Conservation (phyloP, 2,113 vertebrate species). For the Thinocorus orbignyianus region DNA sequence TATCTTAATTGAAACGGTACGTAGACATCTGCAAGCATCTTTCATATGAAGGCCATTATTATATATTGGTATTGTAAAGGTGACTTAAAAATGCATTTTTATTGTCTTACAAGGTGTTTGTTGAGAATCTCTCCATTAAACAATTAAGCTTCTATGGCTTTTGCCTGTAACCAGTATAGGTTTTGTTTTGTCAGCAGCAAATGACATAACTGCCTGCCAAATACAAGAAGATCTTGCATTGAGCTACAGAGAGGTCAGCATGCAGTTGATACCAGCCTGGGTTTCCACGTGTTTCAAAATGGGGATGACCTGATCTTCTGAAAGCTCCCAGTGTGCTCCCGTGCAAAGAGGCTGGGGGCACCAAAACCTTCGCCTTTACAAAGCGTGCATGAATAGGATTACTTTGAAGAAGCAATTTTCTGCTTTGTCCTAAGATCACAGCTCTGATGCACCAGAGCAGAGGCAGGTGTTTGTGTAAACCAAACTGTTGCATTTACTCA, state of each 20-base stretch:
- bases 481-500: neutral
- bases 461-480: neutral
- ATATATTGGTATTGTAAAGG: neutral
- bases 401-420: neutral
- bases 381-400: rapidly evolving
- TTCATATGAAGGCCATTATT: neutral
- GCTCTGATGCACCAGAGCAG: neutral
- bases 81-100: neutral
- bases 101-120: neutral
- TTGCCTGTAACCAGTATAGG: neutral
- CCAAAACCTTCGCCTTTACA: neutral
- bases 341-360: rapidly evolving
- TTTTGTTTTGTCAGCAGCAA: conserved; percentile 2
- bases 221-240: neutral
- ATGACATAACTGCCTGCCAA: neutral
- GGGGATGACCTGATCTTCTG: neutral
- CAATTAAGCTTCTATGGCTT: neutral
- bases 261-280: neutral
- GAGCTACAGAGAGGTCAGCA: neutral
- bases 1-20: neutral
- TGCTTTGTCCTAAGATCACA: neutral
- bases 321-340: neutral
- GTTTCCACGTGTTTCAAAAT: neutral
- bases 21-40: neutral
- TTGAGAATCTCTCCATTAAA: neutral